phyloP scores from a whole-genome alignment of 2,113 vertebrate genomes.

The Pelmatolapia mariae region DNA sequence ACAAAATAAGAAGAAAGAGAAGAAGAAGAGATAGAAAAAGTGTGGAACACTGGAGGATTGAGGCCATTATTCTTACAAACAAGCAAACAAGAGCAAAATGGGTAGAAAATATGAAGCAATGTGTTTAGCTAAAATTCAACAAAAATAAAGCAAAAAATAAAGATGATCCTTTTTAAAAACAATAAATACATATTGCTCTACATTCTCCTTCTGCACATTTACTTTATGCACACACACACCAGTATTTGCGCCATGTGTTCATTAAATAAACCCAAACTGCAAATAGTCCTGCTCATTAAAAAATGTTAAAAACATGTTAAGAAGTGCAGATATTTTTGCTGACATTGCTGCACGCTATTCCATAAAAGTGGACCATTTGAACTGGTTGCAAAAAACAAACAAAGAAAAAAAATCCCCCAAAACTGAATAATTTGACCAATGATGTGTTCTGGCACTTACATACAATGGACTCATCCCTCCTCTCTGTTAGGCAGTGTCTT shows the following conservation, averaged over 20 bases:
- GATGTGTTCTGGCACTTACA: background rate
- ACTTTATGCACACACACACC: background rate
- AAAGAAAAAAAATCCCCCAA: rapidly evolving
- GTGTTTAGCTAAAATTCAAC: background rate
- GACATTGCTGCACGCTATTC: background rate
- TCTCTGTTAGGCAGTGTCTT: slow-evolving; percentile 21
- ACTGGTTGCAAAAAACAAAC: background rate
- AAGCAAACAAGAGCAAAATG: background rate
- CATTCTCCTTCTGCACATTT: background rate
- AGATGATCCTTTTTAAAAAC: background rate
- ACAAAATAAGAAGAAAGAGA: background rate
- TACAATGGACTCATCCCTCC: background rate
- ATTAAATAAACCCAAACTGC: background rate
- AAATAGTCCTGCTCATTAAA: background rate
- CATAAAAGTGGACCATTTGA: background rate
- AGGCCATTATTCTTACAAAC: background rate
- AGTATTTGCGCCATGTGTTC: background rate
- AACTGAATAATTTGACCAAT: background rate
- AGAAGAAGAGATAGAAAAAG: background rate
- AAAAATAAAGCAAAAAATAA: background rate
- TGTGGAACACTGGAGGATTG: background rate
- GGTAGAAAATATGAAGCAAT: background rate
- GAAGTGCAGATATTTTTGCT: background rate
- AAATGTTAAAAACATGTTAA: background rate
- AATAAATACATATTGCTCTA: background rate